Conservation (phyloP, 2,888 invertebrate species). For the Campoletis raptor region DNA sequence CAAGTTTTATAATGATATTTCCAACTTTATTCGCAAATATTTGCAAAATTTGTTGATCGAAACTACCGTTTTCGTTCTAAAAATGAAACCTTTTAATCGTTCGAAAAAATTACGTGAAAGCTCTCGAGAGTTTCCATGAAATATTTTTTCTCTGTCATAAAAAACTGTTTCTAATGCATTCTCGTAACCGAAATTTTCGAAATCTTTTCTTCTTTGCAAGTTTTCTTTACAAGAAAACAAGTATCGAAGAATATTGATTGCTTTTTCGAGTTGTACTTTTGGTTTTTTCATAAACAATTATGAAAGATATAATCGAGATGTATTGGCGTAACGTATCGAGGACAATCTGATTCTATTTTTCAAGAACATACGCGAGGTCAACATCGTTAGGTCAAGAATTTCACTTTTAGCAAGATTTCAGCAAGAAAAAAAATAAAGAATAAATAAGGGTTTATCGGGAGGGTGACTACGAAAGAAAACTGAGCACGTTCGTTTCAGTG, state of each 20-base stretch:
- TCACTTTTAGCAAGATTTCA: conserved; percentile 38
- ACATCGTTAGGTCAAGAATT: conserved; percentile 36
- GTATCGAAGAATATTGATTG: not conserved
- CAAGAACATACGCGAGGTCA: conserved; percentile 2
- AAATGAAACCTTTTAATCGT: not conserved
- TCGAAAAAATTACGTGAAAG: not conserved
- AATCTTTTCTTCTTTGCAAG: not conserved
- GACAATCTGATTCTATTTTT: conserved; percentile 4
- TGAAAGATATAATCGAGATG: not conserved
- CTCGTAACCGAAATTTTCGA: not conserved
- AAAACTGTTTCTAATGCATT: not conserved
- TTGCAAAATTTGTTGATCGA: not conserved
- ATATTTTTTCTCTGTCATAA: not conserved
- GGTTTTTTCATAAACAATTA: not conserved
- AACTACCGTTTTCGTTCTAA: not conserved
- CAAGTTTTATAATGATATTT: too few species aligned
- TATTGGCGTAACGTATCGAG: not conserved
- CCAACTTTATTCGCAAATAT: not conserved
- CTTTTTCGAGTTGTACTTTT: not conserved
- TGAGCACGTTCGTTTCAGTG: conserved; percentile 36
- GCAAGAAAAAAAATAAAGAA: not conserved
- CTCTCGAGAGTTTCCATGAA: not conserved
- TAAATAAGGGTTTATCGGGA: not conserved
- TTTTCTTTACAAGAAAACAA: not conserved
- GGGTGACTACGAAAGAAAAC: not conserved